Conservation (phyloP, 2,888 invertebrate genomes). For the Pilophorus perplexus region DNA sequence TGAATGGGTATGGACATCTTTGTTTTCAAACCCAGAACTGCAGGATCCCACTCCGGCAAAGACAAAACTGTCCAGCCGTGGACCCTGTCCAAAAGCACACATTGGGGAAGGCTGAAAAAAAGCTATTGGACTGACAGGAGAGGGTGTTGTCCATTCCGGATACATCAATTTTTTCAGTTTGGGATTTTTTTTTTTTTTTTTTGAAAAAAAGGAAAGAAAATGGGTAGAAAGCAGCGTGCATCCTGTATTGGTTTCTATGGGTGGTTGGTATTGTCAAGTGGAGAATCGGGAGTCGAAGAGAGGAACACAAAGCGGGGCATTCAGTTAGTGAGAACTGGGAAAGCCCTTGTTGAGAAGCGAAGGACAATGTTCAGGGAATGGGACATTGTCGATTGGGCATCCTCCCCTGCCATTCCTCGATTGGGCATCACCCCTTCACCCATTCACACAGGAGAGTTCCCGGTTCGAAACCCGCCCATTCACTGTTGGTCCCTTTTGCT, state of each 20-base stretch:
- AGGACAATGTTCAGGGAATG: slow-evolving; percentile 10
- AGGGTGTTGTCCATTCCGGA: slow-evolving; percentile 6
- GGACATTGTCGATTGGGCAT: slow-evolving; percentile 29
- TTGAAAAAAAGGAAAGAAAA: slow-evolving; percentile 12
- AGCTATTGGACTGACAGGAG: neutral
- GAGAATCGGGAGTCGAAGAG: slow-evolving; percentile 28
- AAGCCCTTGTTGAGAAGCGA: slow-evolving; percentile 25
- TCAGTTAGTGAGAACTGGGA: slow-evolving; percentile 29
- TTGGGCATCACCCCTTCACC: slow-evolving; percentile 9
- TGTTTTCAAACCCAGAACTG: slow-evolving; percentile 11
- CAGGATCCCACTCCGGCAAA: slow-evolving; percentile 8
- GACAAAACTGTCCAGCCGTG: slow-evolving; percentile 13
- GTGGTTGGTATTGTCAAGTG: slow-evolving; percentile 22
- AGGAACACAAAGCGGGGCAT: slow-evolving; percentile 20
- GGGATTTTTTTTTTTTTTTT: neutral
- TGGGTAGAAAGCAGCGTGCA: slow-evolving; percentile 24
- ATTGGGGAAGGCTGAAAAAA: slow-evolving; percentile 3
- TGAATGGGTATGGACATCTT: slow-evolving; percentile 12
- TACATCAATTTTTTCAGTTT: neutral
- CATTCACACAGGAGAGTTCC: too few species aligned
- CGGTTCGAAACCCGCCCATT: too few species aligned
- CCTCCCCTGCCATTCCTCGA: slow-evolving; percentile 9
- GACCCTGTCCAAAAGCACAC: neutral
- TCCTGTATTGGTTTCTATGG: slow-evolving; percentile 24
- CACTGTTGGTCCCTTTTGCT: slow-evolving; percentile 24